A percentile compares a stretch with the other conserved stretches of the same genome.
These are phyloP conservation scores for Tribolium castaneum DNA, from an alignment of 1,140 invertebrate genomes.

Conservation along the genomic window DNA sequence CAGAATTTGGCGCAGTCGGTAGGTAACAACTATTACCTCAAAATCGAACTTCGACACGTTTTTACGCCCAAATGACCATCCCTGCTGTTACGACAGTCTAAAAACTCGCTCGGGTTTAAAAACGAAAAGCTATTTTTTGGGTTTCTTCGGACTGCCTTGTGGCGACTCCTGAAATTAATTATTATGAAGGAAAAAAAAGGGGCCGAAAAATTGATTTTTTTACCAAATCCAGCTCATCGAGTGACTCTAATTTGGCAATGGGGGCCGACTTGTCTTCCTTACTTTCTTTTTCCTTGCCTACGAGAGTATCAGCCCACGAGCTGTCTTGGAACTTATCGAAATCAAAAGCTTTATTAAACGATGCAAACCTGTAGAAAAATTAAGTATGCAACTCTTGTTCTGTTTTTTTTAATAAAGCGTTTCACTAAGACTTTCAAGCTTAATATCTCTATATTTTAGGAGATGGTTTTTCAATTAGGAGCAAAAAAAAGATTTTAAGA, in stretches of 20 bases:
- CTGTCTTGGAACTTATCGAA: conserved; percentile 58
- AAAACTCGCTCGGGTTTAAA: too few relatives aligned
- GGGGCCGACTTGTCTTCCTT: conserved; percentile 66
- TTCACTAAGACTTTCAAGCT: too few relatives aligned
- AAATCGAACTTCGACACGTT: too few relatives aligned
- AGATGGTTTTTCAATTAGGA: too few relatives aligned
- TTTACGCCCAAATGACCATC: too few relatives aligned
- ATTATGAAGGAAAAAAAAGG: not conserved
- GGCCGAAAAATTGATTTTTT: not conserved
- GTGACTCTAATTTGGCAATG: conserved; percentile 74
- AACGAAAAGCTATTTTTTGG: conserved; percentile 53
- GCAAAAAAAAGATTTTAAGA: too few relatives aligned
- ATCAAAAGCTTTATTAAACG: conserved; percentile 63
- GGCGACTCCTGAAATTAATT: conserved; percentile 60
- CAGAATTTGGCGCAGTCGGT: too few relatives aligned
- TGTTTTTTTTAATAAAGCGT: too few relatives aligned
- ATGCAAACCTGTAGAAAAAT: conserved; percentile 58
- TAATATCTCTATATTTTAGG: too few relatives aligned
- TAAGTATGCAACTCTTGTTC: not conserved
- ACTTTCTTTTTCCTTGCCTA: conserved; percentile 53
- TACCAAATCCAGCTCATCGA: conserved; percentile 73
- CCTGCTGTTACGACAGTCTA: too few relatives aligned
- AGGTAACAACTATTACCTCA: too few relatives aligned
- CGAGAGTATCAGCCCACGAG: conserved; percentile 55
- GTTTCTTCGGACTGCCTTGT: conserved; percentile 58